A percentile compares a stretch with the other conserved stretches of the same genome.
Conservation (phyloP, 2,888 invertebrate genomes). For the Criorhina ranunculi region DNA sequence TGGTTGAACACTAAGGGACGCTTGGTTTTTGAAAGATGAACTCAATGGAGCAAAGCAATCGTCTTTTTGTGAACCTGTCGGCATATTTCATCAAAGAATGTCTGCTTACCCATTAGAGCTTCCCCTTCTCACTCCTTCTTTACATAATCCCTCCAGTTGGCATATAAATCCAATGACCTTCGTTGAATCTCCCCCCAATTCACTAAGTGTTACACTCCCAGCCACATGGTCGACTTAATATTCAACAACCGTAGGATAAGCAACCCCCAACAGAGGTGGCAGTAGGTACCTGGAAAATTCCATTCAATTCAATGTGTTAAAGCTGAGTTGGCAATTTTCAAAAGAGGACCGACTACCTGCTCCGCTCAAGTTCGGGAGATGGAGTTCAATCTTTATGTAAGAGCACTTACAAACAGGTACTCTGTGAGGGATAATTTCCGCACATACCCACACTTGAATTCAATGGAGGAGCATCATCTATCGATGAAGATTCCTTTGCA, state of each 20-base stretch:
- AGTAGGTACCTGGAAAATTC: neutral
- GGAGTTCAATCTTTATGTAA: neutral
- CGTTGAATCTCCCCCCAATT: neutral
- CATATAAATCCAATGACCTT: neutral
- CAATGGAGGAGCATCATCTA: neutral
- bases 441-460: neutral
- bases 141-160: no score
- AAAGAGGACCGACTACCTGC: neutral
- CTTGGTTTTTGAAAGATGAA: no score
- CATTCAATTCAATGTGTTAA: neutral
- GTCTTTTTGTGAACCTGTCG: no score
- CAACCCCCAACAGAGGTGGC: neutral
- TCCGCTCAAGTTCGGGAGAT: neutral
- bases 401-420: constrained; percentile 9
- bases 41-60: no score
- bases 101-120: no score
- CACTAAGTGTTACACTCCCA: neutral
- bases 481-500: no score
- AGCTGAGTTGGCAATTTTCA: neutral
- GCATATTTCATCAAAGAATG: no score
- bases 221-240: constrained; percentile 1
- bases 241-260: neutral
- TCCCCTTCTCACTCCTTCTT: no score
- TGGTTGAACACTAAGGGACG: no score
- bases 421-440: constrained; percentile 2